Percentiles rank a stretch among this genome's conserved stretches.
Evolutionary conservation across 2,888 invertebrate species (phyloP).

Genomic region (Scaptomyza parva): DNA sequence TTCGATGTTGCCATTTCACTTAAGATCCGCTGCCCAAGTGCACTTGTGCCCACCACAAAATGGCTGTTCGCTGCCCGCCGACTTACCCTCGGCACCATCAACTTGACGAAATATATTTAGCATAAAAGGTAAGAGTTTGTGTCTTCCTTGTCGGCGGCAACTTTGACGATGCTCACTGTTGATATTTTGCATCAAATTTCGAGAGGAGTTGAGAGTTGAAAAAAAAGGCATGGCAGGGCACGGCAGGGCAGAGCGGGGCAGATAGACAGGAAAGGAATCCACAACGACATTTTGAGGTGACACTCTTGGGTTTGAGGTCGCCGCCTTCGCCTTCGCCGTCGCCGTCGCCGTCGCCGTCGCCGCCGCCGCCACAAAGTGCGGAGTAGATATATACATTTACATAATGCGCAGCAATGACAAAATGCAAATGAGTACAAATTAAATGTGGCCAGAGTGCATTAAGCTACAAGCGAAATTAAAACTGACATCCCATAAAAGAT

Average conservation of each 20-base stretch:
- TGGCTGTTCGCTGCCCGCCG: constrained; percentile 50
- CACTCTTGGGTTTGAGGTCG: constrained; percentile 51
- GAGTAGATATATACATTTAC: constrained; percentile 73
- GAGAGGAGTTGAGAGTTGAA: constrained; percentile 20
- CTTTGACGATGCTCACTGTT: constrained; percentile 49
- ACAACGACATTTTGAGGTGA: constrained; percentile 61
- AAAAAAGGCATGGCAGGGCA: constrained; percentile 15
- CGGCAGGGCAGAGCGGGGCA: constrained; percentile 14
- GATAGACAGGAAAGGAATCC: constrained; percentile 9
- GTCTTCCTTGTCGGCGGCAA: constrained; percentile 31
- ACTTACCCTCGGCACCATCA: neutral
- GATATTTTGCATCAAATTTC: constrained; percentile 72
- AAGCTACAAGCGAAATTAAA: constrained; percentile 23
- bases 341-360: too few species aligned
- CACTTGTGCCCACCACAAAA: constrained; percentile 80
- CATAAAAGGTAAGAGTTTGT: constrained; percentile 70
- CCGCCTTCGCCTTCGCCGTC: too few species aligned
- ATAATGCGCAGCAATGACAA: constrained; percentile 66
- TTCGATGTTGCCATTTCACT: constrained; percentile 74
- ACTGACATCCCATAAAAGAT: constrained; percentile 4
- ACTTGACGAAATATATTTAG: constrained; percentile 63
- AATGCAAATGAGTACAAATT: constrained; percentile 82
- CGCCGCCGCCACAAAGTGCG: constrained; percentile 75
- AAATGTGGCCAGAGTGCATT: constrained; percentile 66
- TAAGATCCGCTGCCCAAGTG: constrained; percentile 75